phyloP scores from a whole-genome alignment of 2,113 vertebrate genomes.

The Scomber scombrus region DNA sequence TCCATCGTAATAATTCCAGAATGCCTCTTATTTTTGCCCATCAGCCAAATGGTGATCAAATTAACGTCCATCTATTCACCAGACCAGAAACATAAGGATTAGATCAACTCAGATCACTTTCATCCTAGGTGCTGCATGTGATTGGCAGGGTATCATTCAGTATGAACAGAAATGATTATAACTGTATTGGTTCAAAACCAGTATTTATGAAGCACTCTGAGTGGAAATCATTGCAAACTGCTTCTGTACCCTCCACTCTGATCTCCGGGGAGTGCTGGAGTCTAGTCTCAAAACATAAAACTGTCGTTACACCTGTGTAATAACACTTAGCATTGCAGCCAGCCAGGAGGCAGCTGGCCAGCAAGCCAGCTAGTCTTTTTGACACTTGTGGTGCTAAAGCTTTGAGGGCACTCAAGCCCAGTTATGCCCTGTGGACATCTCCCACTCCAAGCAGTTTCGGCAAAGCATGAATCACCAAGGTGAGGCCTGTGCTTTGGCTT shows the following conservation, averaged over 20 bases:
- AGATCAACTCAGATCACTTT: slow-evolving; percentile 5
- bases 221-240: slow-evolving; percentile 51
- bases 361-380: slow-evolving; percentile 22
- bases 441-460: slow-evolving; percentile 26
- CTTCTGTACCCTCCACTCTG: slow-evolving; percentile 34
- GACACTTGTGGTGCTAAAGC: slow-evolving; percentile 1
- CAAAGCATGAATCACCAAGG: slow-evolving; percentile 67
- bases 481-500: slow-evolving; percentile 14
- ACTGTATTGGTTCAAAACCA: slow-evolving; percentile 15
- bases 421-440: slow-evolving; percentile 33
- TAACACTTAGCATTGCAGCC: slow-evolving; percentile 50
- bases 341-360: slow-evolving; percentile 32
- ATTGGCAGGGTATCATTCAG: background rate
- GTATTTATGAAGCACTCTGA: slow-evolving; percentile 43
- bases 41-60: slow-evolving; percentile 52
- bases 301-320: slow-evolving; percentile 57
- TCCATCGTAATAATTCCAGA: slow-evolving; percentile 58
- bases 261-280: slow-evolving; percentile 59
- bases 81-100: slow-evolving; percentile 29
- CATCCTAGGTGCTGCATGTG: background rate
- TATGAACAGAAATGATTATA: slow-evolving; percentile 24
- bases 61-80: slow-evolving; percentile 54
- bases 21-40: slow-evolving; percentile 45
- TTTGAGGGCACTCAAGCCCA: slow-evolving; percentile 46
- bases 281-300: slow-evolving; percentile 52